Conservation (phyloP, 2,113 vertebrate species). For the Struthio camelus region DNA sequence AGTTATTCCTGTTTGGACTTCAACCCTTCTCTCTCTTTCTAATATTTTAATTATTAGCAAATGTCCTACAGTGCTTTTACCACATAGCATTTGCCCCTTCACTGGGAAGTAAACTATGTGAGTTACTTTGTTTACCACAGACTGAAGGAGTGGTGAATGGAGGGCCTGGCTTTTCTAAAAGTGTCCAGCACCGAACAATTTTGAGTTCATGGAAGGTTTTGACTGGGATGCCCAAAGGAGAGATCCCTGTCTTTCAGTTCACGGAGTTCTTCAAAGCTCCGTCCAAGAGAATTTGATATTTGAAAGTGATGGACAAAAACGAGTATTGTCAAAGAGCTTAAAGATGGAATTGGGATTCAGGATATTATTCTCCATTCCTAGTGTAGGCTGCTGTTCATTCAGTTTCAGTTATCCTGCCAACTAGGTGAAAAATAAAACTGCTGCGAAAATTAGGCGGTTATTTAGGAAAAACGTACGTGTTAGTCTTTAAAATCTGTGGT, state of each 20-base stretch:
- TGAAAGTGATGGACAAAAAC: not conserved
- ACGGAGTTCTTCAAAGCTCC: not conserved
- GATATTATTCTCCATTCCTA: not conserved
- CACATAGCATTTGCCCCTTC: not conserved
- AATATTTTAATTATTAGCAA: not conserved
- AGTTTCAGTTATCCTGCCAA: not conserved
- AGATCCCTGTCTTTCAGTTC: not conserved
- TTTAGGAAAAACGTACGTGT: not conserved
- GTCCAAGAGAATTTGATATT: not conserved
- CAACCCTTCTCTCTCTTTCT: rapidly evolving
- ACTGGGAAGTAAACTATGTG: not conserved
- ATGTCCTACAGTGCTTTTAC: not conserved
- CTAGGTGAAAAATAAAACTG: not conserved
- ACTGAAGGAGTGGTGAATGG: not conserved
- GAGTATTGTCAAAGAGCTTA: not conserved
- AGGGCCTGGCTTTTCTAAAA: not conserved
- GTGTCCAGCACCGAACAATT: not conserved
- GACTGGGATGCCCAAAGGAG: not conserved
- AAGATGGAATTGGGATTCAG: not conserved
- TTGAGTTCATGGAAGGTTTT: not conserved
- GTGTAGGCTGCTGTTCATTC: not conserved
- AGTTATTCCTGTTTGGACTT: not conserved
- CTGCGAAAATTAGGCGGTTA: not conserved
- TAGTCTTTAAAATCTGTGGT: not conserved
- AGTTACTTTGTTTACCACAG: not conserved